These are phyloP conservation scores for Theocolax elegans DNA, from an alignment of 1,140 invertebrate species.

Conservation along the genomic window DNA sequence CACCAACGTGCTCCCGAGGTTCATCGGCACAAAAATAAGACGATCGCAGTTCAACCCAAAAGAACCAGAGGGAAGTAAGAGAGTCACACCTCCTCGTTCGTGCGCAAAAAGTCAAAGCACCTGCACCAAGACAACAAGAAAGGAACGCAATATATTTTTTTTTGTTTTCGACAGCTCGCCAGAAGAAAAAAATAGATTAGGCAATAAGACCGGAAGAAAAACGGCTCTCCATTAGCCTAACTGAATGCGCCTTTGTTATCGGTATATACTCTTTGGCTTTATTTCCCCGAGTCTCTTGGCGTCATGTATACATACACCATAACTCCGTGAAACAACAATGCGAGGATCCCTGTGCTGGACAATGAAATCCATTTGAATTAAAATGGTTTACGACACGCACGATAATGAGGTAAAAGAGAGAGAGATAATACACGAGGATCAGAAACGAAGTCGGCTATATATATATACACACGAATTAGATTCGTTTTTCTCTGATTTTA, in stretches of 20 bases:
- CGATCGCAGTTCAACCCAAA: not conserved
- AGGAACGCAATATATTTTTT: too few relatives aligned
- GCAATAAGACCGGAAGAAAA: not conserved
- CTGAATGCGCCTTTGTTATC: not conserved
- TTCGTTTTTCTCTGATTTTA: too few relatives aligned
- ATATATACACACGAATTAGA: too few relatives aligned
- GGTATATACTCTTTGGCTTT: not conserved
- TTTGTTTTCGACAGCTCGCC: too few relatives aligned
- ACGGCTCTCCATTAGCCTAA: not conserved
- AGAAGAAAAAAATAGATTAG: not conserved
- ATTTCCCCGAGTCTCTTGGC: not conserved
- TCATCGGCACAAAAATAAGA: slow-evolving; percentile 20
- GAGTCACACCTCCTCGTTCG: slow-evolving; percentile 10
- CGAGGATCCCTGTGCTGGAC: not conserved
- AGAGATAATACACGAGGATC: not conserved
- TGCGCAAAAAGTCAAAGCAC: not conserved
- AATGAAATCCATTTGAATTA: slow-evolving; percentile 1
- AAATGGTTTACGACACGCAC: not conserved
- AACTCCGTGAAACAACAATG: not conserved
- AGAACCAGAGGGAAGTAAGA: not conserved
- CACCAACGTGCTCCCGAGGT: not conserved
- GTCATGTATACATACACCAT: too few relatives aligned
- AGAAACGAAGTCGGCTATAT: too few relatives aligned
- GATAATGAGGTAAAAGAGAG: not conserved
- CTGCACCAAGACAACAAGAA: not conserved